Evolutionary conservation across 2,888 invertebrate species (phyloP), one percentile per base, ranked within the genome.

Genomic region (Teleiodes luculella): DNA sequence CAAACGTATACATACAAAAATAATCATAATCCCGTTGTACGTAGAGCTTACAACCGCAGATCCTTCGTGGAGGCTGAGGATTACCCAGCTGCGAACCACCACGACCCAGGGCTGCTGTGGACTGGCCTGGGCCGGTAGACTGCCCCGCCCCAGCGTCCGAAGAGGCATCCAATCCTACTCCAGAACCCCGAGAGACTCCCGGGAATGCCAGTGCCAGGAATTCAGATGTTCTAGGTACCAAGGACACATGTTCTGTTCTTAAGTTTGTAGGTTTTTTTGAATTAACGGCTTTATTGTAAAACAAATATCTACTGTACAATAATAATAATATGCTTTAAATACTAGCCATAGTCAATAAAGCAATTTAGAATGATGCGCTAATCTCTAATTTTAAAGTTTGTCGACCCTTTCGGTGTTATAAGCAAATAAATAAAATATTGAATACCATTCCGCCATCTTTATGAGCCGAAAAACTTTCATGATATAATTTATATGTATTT

Each of bases 101-200:
- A 92, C 67, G 92, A 93, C 77, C 93, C 93, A 35, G 92, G 89
- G 56, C 86, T 92, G 74, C 91, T 93, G 88, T 93, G 93, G 93
- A 85, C 92, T 36, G 93, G 93, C 11, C 87, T 93, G 62, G 93
- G 93, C 55, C 83, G 88, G 73, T 86, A 87, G 76, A 70, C 77
- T 41, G 28, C 53, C 51, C 16, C 52, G 18, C 59, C 55, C 46
- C 10, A 61, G 35, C 60, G 57, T 43, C 52, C 18, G 30, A 36
- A n/a, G 51, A 53, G 39, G 53, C 54, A 45, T 54, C 56, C 54
- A 53, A 39, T 41, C 37, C 10, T 11, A 10, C 49, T 14, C 28
- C 11, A 37, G 28, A 49, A 14, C 14, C 14, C 7, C 24, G n/a
- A 49, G 49, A 11, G 4, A 7, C 11, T 20, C 24, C 36, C 24